These are phyloP conservation scores for Corvus cornix DNA, from an alignment of 2,113 vertebrate genomes.

Conservation along the genomic window DNA sequence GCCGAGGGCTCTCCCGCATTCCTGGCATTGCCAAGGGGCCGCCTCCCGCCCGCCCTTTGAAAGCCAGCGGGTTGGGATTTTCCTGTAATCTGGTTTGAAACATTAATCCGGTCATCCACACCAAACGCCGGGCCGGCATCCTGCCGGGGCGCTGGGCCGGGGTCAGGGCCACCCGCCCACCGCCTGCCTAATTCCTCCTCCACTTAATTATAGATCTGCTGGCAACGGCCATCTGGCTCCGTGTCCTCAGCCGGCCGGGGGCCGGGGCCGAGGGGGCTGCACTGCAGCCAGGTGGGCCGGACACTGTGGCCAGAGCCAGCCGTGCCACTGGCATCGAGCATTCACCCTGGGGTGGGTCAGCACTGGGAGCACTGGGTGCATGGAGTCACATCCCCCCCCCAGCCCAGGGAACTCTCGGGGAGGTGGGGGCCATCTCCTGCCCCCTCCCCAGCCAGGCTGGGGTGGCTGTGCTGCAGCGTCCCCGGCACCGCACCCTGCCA, in stretches of 20 bases:
- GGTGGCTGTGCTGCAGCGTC: fast-evolving
- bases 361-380: fast-evolving
- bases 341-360: not conserved
- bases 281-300: fast-evolving
- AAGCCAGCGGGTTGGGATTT: conserved; percentile 34
- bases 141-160: not conserved
- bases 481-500: not conserved
- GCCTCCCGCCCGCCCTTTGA: conserved; percentile 17
- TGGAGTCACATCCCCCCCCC: not conserved
- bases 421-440: not conserved
- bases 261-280: not conserved
- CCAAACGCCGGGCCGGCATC: conserved; percentile 27
- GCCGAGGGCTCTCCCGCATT: conserved; percentile 34
- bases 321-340: fast-evolving
- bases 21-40: conserved; percentile 57
- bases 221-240: conserved; percentile 24
- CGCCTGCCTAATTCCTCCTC: conserved; percentile 5
- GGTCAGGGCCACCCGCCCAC: conserved; percentile 9
- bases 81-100: conserved; percentile 39
- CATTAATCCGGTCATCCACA: conserved; percentile 46
- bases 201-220: conserved; percentile 23
- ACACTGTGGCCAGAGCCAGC: not conserved
- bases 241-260: not conserved
- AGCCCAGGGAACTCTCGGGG: fast-evolving
- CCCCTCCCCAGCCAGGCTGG: not conserved